phyloP scores from a whole-genome alignment of 1,140 invertebrate species.

The Danaus melanippus region DNA sequence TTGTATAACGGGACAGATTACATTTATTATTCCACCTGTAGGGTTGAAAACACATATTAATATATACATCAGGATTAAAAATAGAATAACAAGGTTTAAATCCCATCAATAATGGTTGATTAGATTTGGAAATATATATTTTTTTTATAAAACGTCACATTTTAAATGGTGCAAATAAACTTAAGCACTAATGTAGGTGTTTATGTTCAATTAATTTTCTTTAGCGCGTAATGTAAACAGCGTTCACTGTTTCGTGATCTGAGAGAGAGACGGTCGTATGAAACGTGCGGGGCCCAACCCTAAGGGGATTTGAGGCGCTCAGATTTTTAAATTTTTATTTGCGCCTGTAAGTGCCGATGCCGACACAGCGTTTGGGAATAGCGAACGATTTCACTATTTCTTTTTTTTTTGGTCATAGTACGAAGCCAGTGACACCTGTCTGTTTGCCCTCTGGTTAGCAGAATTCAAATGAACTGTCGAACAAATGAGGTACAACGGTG shows the following conservation, averaged over 20 bases:
- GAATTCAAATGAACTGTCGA: conserved; percentile 18
- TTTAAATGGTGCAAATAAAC: too few species aligned
- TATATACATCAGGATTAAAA: too few species aligned
- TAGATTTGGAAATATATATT: too few species aligned
- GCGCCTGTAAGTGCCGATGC: conserved; percentile 54
- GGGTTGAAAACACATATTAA: too few species aligned
- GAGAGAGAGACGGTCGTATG: conserved; percentile 35
- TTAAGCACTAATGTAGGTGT: too few species aligned
- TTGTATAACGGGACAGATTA: too few species aligned
- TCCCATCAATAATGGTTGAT: too few species aligned
- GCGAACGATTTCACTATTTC: conserved; percentile 21
- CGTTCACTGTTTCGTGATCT: conserved; percentile 35
- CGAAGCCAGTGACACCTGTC: conserved; percentile 25
- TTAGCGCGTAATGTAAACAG: conserved; percentile 33
- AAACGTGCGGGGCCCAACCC: conserved; percentile 46
- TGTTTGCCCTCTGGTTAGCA: conserved; percentile 27
- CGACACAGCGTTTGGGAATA: conserved; percentile 29
- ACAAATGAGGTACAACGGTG: conserved; percentile 5
- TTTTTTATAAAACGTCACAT: too few species aligned
- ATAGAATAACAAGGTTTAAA: too few species aligned
- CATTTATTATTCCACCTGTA: too few species aligned
- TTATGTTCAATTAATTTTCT: conserved; percentile 11
- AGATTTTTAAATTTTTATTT: conserved; percentile 69
- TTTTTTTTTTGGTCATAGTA: conserved; percentile 14
- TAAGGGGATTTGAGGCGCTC: conserved; percentile 52